Evolutionary conservation across 23 tunicate genomes (phyloP), one percentile per base, ranked within the genome.

Genomic region (Oikopleura albicans): DNA sequence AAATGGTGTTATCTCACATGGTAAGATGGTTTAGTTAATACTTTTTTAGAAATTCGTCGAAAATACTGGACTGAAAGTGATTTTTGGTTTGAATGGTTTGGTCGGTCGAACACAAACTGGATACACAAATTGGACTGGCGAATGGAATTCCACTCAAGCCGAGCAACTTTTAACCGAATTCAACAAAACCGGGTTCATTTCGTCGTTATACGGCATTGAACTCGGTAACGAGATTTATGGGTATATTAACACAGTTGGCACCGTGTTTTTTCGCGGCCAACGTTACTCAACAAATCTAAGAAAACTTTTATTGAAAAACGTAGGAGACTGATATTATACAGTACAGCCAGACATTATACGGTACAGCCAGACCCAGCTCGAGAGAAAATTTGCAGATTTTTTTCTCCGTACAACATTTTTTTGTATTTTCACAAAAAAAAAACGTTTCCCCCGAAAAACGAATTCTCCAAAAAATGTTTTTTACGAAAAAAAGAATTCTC

Each of bases 221-320:
- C 79, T 71, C 4, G 79, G 79, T 2, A 71, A 71, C 31, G 79
- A 71, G 31, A 71, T 71, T 12, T 71, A 71, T 71, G 79, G 79
- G 79, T 49, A 49, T 8, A 49, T n/a, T n/a, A n/a, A 49, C 22
- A 49, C 63, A 49, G 63, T 49, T 22, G 22, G 16, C 63, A 22
- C 12, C 22, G 63, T 49, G 63, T 49, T 12, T 49, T 49, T 49
- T 49, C 63, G 22, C 63, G 22, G 22, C n/a, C n/a, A n/a, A n/a
- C n/a, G n/a, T n/a, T n/a, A n/a, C n/a, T n/a, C n/a, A n/a, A n/a
- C n/a, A n/a, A n/a, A n/a, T n/a, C n/a, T n/a, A n/a, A n/a, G n/a
- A n/a, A n/a, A n/a, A n/a, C n/a, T n/a, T n/a, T n/a, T n/a, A n/a
- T n/a, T n/a, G n/a, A n/a, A n/a, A n/a, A n/a, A n/a, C n/a, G n/a